phyloP scores from a whole-genome alignment of 2,888 invertebrate genomes.

The Meiosimyza decipiens region DNA sequence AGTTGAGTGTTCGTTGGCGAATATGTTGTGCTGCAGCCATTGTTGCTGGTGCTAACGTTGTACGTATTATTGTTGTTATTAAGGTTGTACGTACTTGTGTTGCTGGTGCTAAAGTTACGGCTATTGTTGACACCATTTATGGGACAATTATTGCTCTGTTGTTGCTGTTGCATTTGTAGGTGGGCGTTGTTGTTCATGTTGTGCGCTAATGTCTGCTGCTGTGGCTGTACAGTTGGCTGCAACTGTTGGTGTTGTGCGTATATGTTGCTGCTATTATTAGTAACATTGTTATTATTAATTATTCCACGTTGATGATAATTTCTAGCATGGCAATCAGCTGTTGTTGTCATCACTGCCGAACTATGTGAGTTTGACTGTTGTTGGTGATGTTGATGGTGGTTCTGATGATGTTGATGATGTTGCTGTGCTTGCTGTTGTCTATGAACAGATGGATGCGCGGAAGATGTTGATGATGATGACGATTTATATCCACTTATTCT shows the following conservation, averaged over 20 bases:
- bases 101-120: slow-evolving; percentile 15
- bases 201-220: slow-evolving; percentile 26
- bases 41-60: slow-evolving; percentile 36
- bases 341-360: slow-evolving; percentile 47
- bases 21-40: slow-evolving; percentile 32
- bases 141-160: slow-evolving; percentile 28
- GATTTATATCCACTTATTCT: slow-evolving; percentile 61
- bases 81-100: slow-evolving; percentile 36
- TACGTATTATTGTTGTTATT: slow-evolving; percentile 23
- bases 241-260: slow-evolving; percentile 36
- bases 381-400: slow-evolving; percentile 47
- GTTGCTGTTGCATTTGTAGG: slow-evolving; percentile 41
- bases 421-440: slow-evolving; percentile 74
- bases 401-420: slow-evolving; percentile 45
- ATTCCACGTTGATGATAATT: slow-evolving; percentile 39
- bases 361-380: slow-evolving; percentile 46
- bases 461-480: slow-evolving; percentile 71
- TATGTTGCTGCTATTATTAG: slow-evolving; percentile 39
- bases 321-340: slow-evolving; percentile 45
- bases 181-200: slow-evolving; percentile 42
- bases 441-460: slow-evolving; percentile 53
- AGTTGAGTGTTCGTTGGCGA: slow-evolving; percentile 4
- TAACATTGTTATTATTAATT: slow-evolving; percentile 38
- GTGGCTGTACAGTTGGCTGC: slow-evolving; percentile 34
- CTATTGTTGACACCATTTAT: slow-evolving; percentile 28